phyloP scores from a whole-genome alignment of 2,888 invertebrate species.

The Polydrusus cervinus region DNA sequence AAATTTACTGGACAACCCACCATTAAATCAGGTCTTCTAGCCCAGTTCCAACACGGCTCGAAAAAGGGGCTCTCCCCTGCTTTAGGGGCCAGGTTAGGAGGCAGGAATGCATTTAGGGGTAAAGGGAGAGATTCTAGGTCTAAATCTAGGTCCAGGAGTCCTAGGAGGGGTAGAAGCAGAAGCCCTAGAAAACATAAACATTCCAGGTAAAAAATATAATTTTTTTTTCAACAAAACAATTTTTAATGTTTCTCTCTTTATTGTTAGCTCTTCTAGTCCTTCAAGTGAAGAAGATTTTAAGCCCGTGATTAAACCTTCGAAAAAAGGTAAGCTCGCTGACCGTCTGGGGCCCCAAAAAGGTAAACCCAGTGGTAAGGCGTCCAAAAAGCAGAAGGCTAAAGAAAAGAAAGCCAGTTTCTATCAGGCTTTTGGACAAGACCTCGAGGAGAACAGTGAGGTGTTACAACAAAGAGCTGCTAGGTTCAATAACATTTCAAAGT shows the following conservation, averaged over 20 bases:
- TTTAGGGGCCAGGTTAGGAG: constrained; percentile 76
- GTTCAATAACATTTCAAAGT: constrained; percentile 76
- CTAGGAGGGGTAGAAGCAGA: constrained; percentile 59
- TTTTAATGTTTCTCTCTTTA: no score
- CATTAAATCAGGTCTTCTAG: constrained; percentile 74
- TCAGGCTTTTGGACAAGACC: constrained; percentile 77
- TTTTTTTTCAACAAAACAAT: constrained; percentile 1
- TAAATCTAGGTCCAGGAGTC: constrained; percentile 68
- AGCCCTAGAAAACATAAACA: constrained; percentile 64
- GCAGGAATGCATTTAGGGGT: constrained; percentile 38
- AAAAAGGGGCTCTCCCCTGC: constrained; percentile 67
- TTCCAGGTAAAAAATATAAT: constrained; percentile 65
- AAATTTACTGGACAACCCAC: constrained; percentile 57
- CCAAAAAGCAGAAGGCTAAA: constrained; percentile 74
- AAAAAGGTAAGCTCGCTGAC: constrained; percentile 72
- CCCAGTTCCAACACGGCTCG: constrained; percentile 75
- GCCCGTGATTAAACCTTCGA: constrained; percentile 64
- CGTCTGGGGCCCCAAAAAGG: constrained; percentile 73
- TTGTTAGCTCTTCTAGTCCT: constrained; percentile 29
- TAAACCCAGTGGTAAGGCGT: constrained; percentile 69
- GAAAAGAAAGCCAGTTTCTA: constrained; percentile 78
- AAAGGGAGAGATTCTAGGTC: constrained; percentile 65
- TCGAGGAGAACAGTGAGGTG: constrained; percentile 84
- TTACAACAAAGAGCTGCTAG: constrained; percentile 92
- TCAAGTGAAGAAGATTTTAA: constrained; percentile 71